Conservation (phyloP, 37 sponge, comb jelly and placozoan genomes). For the Agelas oroides region DNA sequence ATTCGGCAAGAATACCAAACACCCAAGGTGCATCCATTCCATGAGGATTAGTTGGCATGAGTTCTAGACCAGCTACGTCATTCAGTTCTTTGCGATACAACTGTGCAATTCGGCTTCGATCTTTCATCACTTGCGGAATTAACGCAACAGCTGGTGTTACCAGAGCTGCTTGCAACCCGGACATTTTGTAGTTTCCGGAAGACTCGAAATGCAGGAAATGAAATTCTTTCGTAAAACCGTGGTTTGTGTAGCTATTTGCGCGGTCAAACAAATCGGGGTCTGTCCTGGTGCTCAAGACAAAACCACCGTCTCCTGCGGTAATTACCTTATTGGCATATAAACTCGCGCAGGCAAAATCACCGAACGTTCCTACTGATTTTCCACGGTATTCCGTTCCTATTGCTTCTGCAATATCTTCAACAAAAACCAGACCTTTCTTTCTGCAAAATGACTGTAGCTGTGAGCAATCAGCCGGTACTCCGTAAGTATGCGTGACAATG, state of each 20-base stretch:
- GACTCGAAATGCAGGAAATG: slow-evolving; percentile 68
- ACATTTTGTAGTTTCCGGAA: slow-evolving; percentile 75
- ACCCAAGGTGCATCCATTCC: slow-evolving; percentile 69
- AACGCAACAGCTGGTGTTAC: slow-evolving; percentile 39
- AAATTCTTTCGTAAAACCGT: slow-evolving; percentile 50
- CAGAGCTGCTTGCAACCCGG: slow-evolving; percentile 61
- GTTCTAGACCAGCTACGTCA: slow-evolving; percentile 11
- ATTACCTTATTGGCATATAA: slow-evolving; percentile 70
- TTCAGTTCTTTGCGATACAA: slow-evolving; percentile 30
- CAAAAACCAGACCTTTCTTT: slow-evolving; percentile 18
- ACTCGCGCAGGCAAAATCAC: slow-evolving; percentile 66
- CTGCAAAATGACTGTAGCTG: slow-evolving; percentile 13
- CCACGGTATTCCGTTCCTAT: slow-evolving; percentile 58
- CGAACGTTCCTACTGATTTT: slow-evolving; percentile 43
- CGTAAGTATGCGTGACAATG: slow-evolving; percentile 71
- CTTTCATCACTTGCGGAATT: slow-evolving; percentile 43
- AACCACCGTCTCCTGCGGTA: slow-evolving; percentile 72
- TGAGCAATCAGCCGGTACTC: slow-evolving; percentile 54
- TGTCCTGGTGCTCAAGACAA: slow-evolving; percentile 32
- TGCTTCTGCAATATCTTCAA: slow-evolving; percentile 72
- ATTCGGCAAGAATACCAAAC: slow-evolving; percentile 53
- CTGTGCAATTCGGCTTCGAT: slow-evolving; percentile 28
- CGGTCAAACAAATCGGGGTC: slow-evolving; percentile 2
- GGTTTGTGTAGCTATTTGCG: slow-evolving; percentile 50
- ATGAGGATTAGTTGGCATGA: slow-evolving; percentile 38